These are phyloP conservation scores for Lasioglossum calceatum DNA, from an alignment of 2,888 invertebrate genomes.

Conservation along the genomic window DNA sequence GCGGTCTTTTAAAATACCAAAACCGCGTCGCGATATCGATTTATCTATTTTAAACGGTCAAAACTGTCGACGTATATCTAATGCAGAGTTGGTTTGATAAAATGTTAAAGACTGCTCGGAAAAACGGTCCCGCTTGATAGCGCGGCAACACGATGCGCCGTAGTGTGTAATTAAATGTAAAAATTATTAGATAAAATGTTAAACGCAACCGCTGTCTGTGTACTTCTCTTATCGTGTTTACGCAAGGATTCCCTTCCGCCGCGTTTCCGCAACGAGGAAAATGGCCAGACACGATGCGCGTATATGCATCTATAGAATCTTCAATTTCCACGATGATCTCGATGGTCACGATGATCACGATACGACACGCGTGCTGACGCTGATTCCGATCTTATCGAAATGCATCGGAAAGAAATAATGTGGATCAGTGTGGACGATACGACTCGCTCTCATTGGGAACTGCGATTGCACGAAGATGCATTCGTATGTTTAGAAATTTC, in stretches of 20 bases:
- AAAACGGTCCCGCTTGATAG: slow-evolving; percentile 1
- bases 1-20: neutral
- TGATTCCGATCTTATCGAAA: slow-evolving; percentile 57
- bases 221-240: slow-evolving; percentile 3
- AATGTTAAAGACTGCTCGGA: neutral
- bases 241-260: neutral
- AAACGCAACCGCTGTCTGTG: neutral
- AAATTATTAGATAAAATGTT: slow-evolving; percentile 19
- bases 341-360: neutral
- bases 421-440: neutral
- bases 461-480: neutral
- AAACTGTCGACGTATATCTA: neutral
- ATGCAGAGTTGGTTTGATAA: neutral
- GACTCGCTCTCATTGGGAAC: neutral
- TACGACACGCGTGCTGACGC: slow-evolving; percentile 7
- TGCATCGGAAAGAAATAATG: slow-evolving; percentile 70
- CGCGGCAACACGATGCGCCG: neutral
- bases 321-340: neutral
- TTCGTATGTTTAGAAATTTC: neutral
- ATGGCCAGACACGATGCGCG: neutral
- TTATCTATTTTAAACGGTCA: neutral
- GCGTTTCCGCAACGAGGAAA: slow-evolving; percentile 13
- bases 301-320: neutral
- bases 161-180: slow-evolving; percentile 28
- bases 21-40: neutral